Conservation (phyloP, 2,113 vertebrate genomes). For the Polyodon spathula region DNA sequence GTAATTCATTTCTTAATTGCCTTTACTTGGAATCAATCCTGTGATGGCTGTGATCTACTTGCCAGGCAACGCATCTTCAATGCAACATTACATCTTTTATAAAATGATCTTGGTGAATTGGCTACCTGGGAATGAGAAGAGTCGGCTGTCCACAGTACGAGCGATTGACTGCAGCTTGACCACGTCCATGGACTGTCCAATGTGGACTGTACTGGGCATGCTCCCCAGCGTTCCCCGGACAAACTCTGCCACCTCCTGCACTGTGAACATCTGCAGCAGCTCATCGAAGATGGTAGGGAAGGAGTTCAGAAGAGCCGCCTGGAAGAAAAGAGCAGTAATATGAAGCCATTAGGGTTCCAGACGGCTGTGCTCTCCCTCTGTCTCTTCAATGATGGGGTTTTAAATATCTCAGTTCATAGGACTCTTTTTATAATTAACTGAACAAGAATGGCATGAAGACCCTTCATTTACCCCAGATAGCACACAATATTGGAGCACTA, state of each 20-base stretch:
- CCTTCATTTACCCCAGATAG: neutral
- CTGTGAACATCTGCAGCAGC: slow-evolving; percentile 93
- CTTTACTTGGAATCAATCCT: too few relatives aligned
- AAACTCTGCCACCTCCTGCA: slow-evolving; percentile 91
- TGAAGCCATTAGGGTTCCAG: neutral
- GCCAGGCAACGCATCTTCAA: too few relatives aligned
- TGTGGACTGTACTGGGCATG: slow-evolving; percentile 90
- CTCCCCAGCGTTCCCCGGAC: slow-evolving; percentile 87
- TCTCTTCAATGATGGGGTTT: neutral
- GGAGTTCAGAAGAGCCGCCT: slow-evolving; percentile 90
- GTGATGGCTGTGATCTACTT: too few relatives aligned
- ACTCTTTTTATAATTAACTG: neutral
- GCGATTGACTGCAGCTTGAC: slow-evolving; percentile 93
- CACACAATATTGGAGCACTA: neutral
- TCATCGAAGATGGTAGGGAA: slow-evolving; percentile 95
- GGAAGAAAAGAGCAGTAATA: neutral
- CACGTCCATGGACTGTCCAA: slow-evolving; percentile 90
- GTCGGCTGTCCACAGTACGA: slow-evolving; percentile 86
- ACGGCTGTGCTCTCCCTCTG: neutral
- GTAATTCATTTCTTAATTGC: too few relatives aligned
- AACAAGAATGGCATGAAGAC: slow-evolving; percentile 1
- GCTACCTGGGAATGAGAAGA: slow-evolving; percentile 90
- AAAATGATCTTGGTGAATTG: too few relatives aligned
- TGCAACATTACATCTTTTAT: too few relatives aligned
- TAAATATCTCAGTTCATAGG: neutral